A percentile compares a stretch with the other conserved stretches of the same genome.
These are phyloP conservation scores for Oopsacas minuta DNA, from an alignment of 37 sponge, comb jelly and placozoan genomes.

Conservation along the genomic window DNA sequence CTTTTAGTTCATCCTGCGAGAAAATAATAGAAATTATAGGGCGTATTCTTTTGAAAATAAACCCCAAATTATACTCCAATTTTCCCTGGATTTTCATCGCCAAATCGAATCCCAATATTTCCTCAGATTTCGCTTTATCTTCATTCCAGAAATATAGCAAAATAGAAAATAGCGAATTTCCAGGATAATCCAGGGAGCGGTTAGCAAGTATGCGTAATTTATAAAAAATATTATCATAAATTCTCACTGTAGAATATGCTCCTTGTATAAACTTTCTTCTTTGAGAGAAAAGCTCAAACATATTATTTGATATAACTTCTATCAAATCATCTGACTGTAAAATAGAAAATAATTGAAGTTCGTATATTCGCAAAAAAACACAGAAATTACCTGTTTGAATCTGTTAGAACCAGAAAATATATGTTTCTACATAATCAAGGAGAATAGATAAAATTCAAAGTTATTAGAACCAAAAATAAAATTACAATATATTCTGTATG, in stretches of 20 bases:
- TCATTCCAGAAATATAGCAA: too few relatives aligned
- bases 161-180: too few relatives aligned
- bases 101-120: too few relatives aligned
- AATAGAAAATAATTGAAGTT: not conserved
- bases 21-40: too few relatives aligned
- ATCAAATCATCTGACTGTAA: not conserved
- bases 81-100: too few relatives aligned
- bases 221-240: too few relatives aligned
- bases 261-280: slow-evolving; percentile 7
- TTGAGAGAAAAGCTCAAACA: slow-evolving; percentile 8
- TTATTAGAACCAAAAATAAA: not conserved
- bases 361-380: not conserved
- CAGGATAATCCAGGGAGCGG: too few relatives aligned
- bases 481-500: slow-evolving; percentile 5
- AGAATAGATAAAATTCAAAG: not conserved
- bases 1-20: not conserved
- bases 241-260: not conserved
- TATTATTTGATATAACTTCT: slow-evolving; percentile 3
- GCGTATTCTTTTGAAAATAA: too few relatives aligned
- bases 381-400: not conserved
- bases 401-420: slow-evolving; percentile 4
- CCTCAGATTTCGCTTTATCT: too few relatives aligned
- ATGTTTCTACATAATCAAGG: not conserved
- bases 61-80: too few relatives aligned
- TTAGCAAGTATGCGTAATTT: too few relatives aligned